Base-by-base conservation (phyloP, 2,113 vertebrate genomes). In the Leucopsar rothschildi region DNA sequence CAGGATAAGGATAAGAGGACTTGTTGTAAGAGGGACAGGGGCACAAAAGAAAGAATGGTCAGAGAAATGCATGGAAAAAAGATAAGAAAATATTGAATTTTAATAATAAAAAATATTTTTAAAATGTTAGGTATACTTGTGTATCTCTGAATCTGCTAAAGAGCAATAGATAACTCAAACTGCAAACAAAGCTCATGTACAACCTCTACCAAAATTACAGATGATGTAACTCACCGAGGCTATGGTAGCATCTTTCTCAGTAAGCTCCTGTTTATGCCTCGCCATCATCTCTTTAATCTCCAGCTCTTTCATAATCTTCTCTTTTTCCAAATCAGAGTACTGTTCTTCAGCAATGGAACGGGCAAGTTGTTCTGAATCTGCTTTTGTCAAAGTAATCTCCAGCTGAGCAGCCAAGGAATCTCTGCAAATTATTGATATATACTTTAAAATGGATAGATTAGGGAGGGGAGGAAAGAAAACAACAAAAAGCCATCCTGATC, bases 241-340 rank as follows among this genome's bases (percentile, higher is more conserved):
- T 97, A 99, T 99, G 52, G 99, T 99, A 93, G 99, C 98, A 96
- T 99, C 99, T 97, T 99, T 99, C 93, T 99, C 99, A 0, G 96
- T 82, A 20, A 99, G 98, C 64, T 99, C 99, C 96, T 99, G 99
- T 50, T 99, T 99, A 93, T 99, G 99, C 72, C 99, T 98, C 1
- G 99, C 99, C 99, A 99, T 99, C 99, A 99, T 99, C 97, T 99
- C 99, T 97, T 99, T 99, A 92, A 99, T 99, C 93, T 99, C 99
- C 90, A 99, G 97, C 95, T 99, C 99, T 96, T 99, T 99, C 99
- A 99, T 99, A 88, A 99, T 99, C 97, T 99, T 99, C 97, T 99
- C 99, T 97, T 99, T 99, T 96, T 99, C 99, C 96, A 99, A 97
- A 95, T 99, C 99, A 0, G 99, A 99, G 94, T 99, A 99, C 85